phyloP scores from a whole-genome alignment of 2,888 invertebrate species.

The Carcina quercana region DNA sequence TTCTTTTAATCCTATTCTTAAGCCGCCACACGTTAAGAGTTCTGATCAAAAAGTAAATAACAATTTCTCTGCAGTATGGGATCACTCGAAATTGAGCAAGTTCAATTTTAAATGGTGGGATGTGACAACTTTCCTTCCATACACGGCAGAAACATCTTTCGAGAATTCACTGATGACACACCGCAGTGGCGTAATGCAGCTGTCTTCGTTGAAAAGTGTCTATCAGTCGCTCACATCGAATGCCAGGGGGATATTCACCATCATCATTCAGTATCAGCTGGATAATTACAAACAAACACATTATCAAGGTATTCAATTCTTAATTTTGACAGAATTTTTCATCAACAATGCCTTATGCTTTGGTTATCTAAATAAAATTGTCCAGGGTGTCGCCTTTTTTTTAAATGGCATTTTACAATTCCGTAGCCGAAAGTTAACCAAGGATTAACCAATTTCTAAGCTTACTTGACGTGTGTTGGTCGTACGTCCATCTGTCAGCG shows the following conservation, averaged over 20 bases:
- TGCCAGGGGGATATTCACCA: slow-evolving; percentile 87
- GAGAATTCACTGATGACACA: slow-evolving; percentile 90
- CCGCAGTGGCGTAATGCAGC: slow-evolving; percentile 82
- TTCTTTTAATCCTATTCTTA: too few relatives aligned
- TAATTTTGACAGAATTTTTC: too few relatives aligned
- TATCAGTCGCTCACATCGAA: slow-evolving; percentile 93
- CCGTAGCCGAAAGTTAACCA: too few relatives aligned
- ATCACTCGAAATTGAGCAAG: slow-evolving; percentile 86
- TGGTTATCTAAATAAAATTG: too few relatives aligned
- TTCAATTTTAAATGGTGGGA: slow-evolving; percentile 96
- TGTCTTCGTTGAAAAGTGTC: slow-evolving; percentile 92
- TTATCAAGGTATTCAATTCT: slow-evolving; percentile 79
- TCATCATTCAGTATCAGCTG: slow-evolving; percentile 88
- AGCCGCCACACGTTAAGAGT: too few relatives aligned
- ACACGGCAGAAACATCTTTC: slow-evolving; percentile 88
- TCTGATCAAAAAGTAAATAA: too few relatives aligned
- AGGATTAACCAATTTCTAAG: too few relatives aligned
- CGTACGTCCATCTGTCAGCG: too few relatives aligned
- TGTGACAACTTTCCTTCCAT: slow-evolving; percentile 88
- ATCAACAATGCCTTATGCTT: too few relatives aligned
- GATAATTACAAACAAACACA: slow-evolving; percentile 80
- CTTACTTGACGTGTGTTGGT: too few relatives aligned
- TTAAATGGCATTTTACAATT: too few relatives aligned
- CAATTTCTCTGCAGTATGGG: slow-evolving; percentile 87
- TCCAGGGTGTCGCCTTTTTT: too few relatives aligned